Evolutionary conservation across 2,113 vertebrate species (phyloP).

Genomic region (Donacobius atricapilla): DNA sequence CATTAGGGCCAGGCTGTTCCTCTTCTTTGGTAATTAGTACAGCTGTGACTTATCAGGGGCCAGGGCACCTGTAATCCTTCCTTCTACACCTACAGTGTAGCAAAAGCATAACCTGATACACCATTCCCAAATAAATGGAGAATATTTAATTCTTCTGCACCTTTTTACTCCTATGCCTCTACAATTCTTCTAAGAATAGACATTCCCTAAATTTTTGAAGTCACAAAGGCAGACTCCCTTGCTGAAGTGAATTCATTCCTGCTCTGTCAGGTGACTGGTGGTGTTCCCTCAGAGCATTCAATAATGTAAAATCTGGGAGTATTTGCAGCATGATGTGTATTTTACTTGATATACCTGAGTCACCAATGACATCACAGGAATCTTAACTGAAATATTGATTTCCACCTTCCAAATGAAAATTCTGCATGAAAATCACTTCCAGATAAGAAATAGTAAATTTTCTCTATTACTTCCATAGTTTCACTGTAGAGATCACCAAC

Average conservation of each 20-base stretch:
- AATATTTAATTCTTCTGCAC: background rate
- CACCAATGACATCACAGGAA: background rate
- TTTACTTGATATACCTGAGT: background rate
- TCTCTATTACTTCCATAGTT: background rate
- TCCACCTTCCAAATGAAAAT: background rate
- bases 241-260: background rate
- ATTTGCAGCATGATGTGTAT: background rate
- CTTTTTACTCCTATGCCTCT: background rate
- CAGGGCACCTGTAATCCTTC: background rate
- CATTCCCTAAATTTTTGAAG: background rate
- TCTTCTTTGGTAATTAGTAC: background rate
- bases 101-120: background rate
- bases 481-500: background rate
- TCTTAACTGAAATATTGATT: background rate
- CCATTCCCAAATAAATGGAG: background rate
- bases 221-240: background rate
- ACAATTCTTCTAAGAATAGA: background rate
- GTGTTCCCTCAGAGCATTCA: background rate
- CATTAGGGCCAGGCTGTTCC: background rate
- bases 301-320: background rate
- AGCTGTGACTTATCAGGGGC: background rate
- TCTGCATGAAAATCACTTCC: background rate
- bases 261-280: background rate
- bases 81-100: background rate
- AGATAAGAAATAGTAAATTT: background rate